Evolutionary conservation across 1,140 invertebrate genomes (phyloP).

Genomic region (Xylocopa sonorina): DNA sequence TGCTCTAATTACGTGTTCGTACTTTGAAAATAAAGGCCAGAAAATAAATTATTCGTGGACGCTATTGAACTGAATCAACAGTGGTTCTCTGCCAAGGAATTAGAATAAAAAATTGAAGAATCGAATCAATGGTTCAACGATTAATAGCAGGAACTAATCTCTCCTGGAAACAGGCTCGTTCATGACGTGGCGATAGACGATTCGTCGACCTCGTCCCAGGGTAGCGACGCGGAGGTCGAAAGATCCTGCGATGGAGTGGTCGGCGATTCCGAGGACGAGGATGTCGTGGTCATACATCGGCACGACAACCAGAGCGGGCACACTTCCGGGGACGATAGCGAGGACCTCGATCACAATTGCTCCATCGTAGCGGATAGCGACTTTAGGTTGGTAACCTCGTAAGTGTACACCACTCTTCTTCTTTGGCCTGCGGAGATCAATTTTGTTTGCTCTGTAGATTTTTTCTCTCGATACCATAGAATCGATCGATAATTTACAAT

Average conservation of each 20-base stretch:
- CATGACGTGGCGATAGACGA: constrained; percentile 90
- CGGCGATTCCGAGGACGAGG: constrained; percentile 76
- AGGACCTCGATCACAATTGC: constrained; percentile 77
- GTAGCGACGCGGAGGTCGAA: constrained; percentile 82
- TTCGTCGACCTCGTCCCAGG: constrained; percentile 88
- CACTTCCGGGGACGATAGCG: constrained; percentile 77
- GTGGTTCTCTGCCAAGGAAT: too few species aligned
- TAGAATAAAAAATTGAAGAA: too few species aligned
- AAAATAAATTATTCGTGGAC: too few species aligned
- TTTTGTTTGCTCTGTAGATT: background rate
- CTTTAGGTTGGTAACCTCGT: constrained; percentile 76
- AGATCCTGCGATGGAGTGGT: constrained; percentile 67
- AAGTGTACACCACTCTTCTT: constrained; percentile 50
- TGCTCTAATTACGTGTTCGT: background rate
- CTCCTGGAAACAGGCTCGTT: constrained; percentile 84
- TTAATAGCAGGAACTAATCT: background rate
- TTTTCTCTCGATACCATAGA: too few species aligned
- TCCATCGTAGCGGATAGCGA: constrained; percentile 80
- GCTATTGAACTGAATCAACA: too few species aligned
- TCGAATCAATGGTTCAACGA: background rate
- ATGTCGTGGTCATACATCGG: constrained; percentile 74
- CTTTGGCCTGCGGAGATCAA: background rate
- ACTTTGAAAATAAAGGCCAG: too few species aligned
- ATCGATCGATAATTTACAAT: background rate
- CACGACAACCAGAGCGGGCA: constrained; percentile 76